These are phyloP conservation scores for Zygogramma bicolorata DNA, from an alignment of 2,888 invertebrate genomes.

Conservation along the genomic window DNA sequence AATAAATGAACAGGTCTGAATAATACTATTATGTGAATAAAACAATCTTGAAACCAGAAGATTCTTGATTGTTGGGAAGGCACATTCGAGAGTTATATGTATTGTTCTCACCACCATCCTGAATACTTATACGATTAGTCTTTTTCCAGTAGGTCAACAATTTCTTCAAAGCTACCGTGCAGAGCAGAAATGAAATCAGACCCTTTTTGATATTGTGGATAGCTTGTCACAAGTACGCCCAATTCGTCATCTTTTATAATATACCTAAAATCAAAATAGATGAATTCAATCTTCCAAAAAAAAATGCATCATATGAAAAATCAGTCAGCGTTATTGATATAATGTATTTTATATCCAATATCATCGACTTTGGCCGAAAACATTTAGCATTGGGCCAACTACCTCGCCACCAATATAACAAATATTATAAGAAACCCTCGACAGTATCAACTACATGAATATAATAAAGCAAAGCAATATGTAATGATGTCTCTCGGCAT, in stretches of 20 bases:
- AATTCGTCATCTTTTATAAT: constrained; percentile 85
- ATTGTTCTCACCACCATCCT: not conserved
- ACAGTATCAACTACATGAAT: too few relatives aligned
- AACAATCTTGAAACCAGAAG: not conserved
- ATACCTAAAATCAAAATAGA: constrained; percentile 75
- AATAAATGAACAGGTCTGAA: not conserved
- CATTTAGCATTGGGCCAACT: too few relatives aligned
- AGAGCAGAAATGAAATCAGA: constrained; percentile 79
- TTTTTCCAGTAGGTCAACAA: constrained; percentile 61
- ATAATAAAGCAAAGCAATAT: too few relatives aligned
- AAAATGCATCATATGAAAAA: not conserved
- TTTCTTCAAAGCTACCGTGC: constrained; percentile 78
- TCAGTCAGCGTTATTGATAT: too few relatives aligned
- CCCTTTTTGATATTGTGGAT: constrained; percentile 78
- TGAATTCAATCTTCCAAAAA: not conserved
- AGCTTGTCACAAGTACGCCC: constrained; percentile 87
- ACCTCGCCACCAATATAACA: too few relatives aligned
- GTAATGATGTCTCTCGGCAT: too few relatives aligned
- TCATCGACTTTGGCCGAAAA: too few relatives aligned
- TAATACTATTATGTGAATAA: not conserved
- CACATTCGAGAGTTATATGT: not conserved
- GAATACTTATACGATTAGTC: constrained; percentile 21
- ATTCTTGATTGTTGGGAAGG: not conserved
- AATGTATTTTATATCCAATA: too few relatives aligned
- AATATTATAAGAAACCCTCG: too few relatives aligned